Evolutionary conservation across 92 coral and sea anemone genomes (phyloP), one percentile per base, ranked within the genome.

Genomic region (Plumapathes pennacea): DNA sequence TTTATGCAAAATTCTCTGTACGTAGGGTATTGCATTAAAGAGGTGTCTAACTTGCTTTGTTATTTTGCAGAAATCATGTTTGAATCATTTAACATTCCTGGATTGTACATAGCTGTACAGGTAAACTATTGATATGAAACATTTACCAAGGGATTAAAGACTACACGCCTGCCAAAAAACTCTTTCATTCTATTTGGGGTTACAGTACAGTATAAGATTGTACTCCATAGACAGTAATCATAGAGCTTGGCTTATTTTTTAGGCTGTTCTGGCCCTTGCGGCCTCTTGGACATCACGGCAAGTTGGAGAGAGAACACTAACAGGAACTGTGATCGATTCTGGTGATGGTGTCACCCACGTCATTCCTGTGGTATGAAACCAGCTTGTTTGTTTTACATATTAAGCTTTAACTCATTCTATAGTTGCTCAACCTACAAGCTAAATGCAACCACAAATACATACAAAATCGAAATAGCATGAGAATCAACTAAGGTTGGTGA

Each of bases 221-320:
- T n/a, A n/a, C n/a, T n/a, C n/a, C n/a, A n/a, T n/a, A n/a, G n/a
- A n/a, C n/a, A n/a, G n/a, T n/a, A n/a, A n/a, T n/a, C n/a, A n/a
- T n/a, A n/a, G n/a, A n/a, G n/a, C 10, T 9, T 24, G n/a, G 30
- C 28, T 29, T 23, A 28, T 10, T 76, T 45, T 54, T 21, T 56
- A 92, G 98, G 98, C 98, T 53, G 98, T 92, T 19, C 61, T 92
- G 22, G 98, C 98, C 10, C 58, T 92, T 43, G 98, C 98, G 9
- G 98, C 98, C 25, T 92, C 98, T 4, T 92, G 98, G 98, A 92
- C 98, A 29, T 92, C 98, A 32, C 98, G 98, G 61, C 98, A 88
- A 88, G 98, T 92, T 57, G 98, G 98, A 32, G 98, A 92, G 43
- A 80, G 98, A 54, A 92, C 98, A 7, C 82, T 92, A 15, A 92